phyloP scores from a whole-genome alignment of 1,140 invertebrate species.

The Drosophila kanapiae region DNA sequence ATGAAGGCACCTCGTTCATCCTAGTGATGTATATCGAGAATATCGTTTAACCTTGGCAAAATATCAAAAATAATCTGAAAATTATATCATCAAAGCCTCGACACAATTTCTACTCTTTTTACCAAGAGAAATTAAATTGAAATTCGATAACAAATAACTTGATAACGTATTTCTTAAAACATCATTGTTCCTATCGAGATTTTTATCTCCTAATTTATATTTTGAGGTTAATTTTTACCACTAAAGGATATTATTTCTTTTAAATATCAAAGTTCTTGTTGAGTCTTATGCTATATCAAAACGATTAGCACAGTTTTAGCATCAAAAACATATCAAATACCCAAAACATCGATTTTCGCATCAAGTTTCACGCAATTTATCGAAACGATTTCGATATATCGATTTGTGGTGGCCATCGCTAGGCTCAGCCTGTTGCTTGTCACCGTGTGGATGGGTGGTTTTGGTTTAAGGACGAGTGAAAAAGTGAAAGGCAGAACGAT shows the following conservation, averaged over 20 bases:
- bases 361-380: neutral
- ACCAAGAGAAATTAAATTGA: neutral
- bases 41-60: neutral
- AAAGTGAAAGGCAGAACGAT: conserved; percentile 33
- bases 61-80: neutral
- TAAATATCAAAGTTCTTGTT: neutral
- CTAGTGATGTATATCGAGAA: neutral
- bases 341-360: neutral
- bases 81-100: neutral
- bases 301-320: neutral
- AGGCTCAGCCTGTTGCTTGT: conserved; percentile 51
- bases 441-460: neutral
- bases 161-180: neutral
- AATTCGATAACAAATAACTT: neutral
- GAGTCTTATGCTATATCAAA: neutral
- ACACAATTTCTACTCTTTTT: neutral
- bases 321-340: neutral
- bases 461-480: conserved; percentile 13
- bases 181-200: neutral
- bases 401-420: conserved; percentile 1
- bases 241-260: neutral
- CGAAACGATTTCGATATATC: neutral
- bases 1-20: conserved; percentile 41
- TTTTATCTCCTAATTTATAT: too few relatives aligned
- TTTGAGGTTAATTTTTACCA: neutral